Evolutionary conservation across 2,113 vertebrate species (phyloP), one percentile per base, ranked within the genome.

Genomic region (Oryzias curvinotus): DNA sequence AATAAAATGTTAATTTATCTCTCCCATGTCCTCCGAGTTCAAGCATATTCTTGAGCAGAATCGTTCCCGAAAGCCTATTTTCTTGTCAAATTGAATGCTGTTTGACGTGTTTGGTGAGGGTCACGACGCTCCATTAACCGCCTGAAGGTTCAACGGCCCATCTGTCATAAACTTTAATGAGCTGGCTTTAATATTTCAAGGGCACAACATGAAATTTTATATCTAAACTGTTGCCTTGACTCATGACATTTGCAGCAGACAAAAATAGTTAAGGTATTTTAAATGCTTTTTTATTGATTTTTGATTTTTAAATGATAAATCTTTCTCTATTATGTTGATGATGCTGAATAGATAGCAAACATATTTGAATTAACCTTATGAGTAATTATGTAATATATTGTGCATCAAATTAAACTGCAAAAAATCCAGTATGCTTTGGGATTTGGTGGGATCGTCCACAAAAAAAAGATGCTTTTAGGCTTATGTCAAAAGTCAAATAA

Each of bases 21-120:
- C 3, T 21, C 2, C 46, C 12, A 18, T 36, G 23, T 56, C 5
- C 16, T 45, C 18, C 15, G 12, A 3, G 17, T 69, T 50, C 17
- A 42, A 18, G 41, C 41, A 42, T 4, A 8, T 60, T 49, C 52
- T 14, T 23, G 41, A 19, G 48, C 14, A 5, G 25, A 25, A 18
- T 45, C 7, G 50, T 4, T 23, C 14, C 3, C n/a, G 6, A 28
- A 28, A 58, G 53, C 49, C 23, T 49, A 46, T 36, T 64, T 71
- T 57, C 57, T 7, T 42, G 46, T 51, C 46, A 26, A 16, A 43
- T 23, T n/a, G 21, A 19, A 52, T 57, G 55, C 21, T 3, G 18
- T 52, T 51, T 23, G 63, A 65, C 4, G 21, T 43, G 1, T 65
- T 68, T 53, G 54, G 53, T n/a, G 46, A 51, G 25, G 50, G n/a